These are phyloP conservation scores for Agapornis canus DNA, from an alignment of 2,797 vertebrate genomes.

Conservation along the genomic window DNA sequence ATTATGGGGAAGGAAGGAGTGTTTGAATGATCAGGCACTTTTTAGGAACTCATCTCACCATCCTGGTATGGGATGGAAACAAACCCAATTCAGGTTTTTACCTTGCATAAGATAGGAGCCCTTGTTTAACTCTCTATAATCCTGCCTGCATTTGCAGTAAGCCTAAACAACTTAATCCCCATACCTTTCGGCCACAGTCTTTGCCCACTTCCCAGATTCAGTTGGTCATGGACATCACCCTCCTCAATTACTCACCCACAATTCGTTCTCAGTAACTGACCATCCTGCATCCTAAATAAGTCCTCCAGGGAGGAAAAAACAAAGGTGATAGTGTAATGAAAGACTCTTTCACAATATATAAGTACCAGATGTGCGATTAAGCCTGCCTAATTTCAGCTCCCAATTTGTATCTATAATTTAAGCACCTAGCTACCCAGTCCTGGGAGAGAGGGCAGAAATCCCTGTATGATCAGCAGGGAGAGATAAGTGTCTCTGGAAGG, in stretches of 20 bases:
- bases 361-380: slow-evolving; percentile 34
- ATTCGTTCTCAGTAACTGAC: background rate
- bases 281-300: background rate
- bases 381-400: slow-evolving; percentile 25
- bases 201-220: background rate
- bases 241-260: background rate
- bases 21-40: background rate
- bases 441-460: background rate
- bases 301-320: background rate
- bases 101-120: background rate
- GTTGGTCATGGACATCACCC: background rate
- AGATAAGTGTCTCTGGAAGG: background rate
- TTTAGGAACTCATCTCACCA: background rate
- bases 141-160: background rate
- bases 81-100: background rate
- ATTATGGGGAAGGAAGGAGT: background rate
- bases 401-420: slow-evolving; percentile 20
- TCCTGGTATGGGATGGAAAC: background rate
- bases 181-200: accelerated
- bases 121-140: background rate
- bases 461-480: accelerated
- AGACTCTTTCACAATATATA: slow-evolving; percentile 37
- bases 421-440: background rate
- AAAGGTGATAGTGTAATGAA: background rate
- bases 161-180: background rate